Conservation (phyloP, 2,888 invertebrate genomes). For the Platycheirus rosarum region DNA sequence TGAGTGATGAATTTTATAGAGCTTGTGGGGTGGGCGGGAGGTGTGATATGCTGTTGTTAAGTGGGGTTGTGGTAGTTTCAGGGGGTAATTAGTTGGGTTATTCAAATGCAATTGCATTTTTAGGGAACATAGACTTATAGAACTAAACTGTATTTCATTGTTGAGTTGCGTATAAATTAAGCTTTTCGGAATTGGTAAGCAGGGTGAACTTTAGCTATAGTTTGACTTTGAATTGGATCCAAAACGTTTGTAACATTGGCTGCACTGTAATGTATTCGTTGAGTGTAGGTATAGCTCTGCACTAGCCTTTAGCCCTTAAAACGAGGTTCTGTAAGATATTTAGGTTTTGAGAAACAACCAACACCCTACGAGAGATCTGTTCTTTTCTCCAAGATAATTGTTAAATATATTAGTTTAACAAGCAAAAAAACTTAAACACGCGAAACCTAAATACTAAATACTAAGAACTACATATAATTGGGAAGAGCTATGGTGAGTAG, state of each 20-base stretch:
- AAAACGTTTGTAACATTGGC: conserved; percentile 23
- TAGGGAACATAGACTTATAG: conserved; percentile 17
- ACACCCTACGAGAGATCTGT: too few relatives aligned
- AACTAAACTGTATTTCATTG: neutral
- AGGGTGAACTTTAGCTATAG: conserved; percentile 59
- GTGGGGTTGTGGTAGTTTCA: conserved; percentile 37
- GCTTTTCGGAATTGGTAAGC: conserved; percentile 34
- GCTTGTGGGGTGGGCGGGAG: neutral
- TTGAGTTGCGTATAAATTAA: conserved; percentile 45
- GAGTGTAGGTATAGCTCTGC: neutral
- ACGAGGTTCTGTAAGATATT: too few relatives aligned
- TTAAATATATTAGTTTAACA: too few relatives aligned
- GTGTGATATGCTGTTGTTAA: conserved; percentile 24
- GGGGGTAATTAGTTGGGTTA: conserved; percentile 29
- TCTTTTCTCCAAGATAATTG: too few relatives aligned
- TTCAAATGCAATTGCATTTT: conserved; percentile 45
- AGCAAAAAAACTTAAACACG: too few relatives aligned
- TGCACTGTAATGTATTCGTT: conserved; percentile 11
- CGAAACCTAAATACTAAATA: too few relatives aligned
- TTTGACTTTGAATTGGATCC: conserved; percentile 35
- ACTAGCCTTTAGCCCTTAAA: too few relatives aligned
- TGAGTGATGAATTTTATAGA: conserved; percentile 20
- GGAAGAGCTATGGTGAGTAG: too few relatives aligned
- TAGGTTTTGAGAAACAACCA: too few relatives aligned
- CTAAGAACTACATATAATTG: too few relatives aligned